phyloP scores from a whole-genome alignment of 2,888 invertebrate species.

The Ommatoiulus sabulosus region DNA sequence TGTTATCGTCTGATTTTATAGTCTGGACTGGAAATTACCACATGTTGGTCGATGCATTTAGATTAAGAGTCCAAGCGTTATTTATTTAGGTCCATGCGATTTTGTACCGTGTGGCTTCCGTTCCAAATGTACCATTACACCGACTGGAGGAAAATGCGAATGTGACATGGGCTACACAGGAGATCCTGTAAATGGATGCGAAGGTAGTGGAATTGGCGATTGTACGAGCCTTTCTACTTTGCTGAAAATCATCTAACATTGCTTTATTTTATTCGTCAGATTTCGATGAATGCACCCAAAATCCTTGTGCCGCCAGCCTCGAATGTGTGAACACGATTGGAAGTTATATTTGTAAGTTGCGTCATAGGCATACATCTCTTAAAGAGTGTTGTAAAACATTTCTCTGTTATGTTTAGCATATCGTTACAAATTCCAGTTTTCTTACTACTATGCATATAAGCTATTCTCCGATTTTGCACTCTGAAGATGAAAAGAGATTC shows the following conservation, averaged over 20 bases:
- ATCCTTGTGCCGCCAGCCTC: slow-evolving; percentile 89
- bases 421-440: too few species aligned
- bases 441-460: neutral
- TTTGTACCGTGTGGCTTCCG: slow-evolving; percentile 90
- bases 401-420: too few species aligned
- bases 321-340: slow-evolving; percentile 89
- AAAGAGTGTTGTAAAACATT: too few species aligned
- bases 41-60: neutral
- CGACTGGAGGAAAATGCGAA: slow-evolving; percentile 68
- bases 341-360: slow-evolving; percentile 79
- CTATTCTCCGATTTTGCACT: neutral
- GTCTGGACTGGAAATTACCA: too few species aligned
- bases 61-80: neutral
- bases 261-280: slow-evolving; percentile 68
- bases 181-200: slow-evolving; percentile 60
- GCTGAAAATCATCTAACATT: neutral
- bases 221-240: neutral
- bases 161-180: slow-evolving; percentile 61
- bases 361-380: neutral
- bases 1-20: too few species aligned
- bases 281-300: slow-evolving; percentile 84
- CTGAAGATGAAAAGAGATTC: too few species aligned
- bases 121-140: slow-evolving; percentile 88
- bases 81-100: slow-evolving; percentile 79
- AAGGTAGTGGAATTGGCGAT: slow-evolving; percentile 7